Evolutionary conservation across 2,797 vertebrate species (phyloP), one percentile per base, ranked within the genome.

Genomic region (Loriculus beryllinus): DNA sequence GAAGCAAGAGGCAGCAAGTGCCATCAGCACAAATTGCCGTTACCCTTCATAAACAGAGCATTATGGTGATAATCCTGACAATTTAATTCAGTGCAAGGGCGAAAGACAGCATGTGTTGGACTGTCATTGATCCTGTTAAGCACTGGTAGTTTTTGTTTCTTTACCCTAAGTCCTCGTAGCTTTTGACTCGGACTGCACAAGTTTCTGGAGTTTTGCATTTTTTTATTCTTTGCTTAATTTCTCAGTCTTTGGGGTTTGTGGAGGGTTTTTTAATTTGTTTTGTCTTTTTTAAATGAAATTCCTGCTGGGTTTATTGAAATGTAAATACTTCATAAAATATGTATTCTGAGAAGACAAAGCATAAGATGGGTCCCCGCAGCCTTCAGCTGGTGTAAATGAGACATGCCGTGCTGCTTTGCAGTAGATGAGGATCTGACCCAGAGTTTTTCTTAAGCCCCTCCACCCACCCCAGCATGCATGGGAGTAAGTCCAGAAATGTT

Each of bases 51-150:
- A 98, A 98, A 96, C 98, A 95, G 97, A 97, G 97, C 97, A 96
- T 98, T 95, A 94, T 69, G 97, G 86, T 98, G 97, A 98, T 98
- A 98, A 98, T 95, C 88, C 98, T 98, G 98, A 98, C 98, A 98
- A 98, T 98, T 98, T 98, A 97, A 98, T 98, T 98, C 98, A 98
- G 98, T 96, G 97, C 3, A 37, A 68, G 91, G 92, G 91, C 28
- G 20, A 82, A 93, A 96, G 94, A 52, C 90, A 57, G 95, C 92
- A 40, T 88, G 84, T 91, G 83, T 93, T 65, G 84, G 92, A 80
- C 93, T 64, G 49, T 78, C 62, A 76, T 68, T 1, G 62, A 57
- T 92, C 90, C 76, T 83, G 78, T 42, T 43, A 43, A 82, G 72
- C 31, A 3, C 82, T 65, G 64, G 23, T 83, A 83, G 43, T 96